phyloP scores from a whole-genome alignment of 2,113 vertebrate species.

The Urocynchramus pylzowi region DNA sequence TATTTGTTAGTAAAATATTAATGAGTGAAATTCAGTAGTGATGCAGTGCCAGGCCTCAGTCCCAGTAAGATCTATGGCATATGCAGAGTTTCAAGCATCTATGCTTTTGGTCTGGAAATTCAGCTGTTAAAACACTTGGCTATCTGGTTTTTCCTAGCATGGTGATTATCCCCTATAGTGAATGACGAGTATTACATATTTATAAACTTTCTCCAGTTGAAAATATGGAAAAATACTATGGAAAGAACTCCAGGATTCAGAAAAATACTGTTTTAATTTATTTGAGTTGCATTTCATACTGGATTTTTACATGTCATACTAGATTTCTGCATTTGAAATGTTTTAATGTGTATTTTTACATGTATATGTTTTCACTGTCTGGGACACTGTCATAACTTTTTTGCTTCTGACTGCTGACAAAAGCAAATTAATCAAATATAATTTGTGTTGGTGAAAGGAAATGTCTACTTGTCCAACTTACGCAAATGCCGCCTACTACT shows the following conservation, averaged over 20 bases:
- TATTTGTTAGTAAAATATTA: conserved; percentile 16
- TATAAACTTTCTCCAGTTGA: background rate
- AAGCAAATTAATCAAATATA: background rate
- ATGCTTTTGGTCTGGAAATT: background rate
- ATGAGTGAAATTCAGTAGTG: background rate
- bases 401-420: background rate
- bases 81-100: background rate
- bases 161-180: background rate
- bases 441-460: background rate
- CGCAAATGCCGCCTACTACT: background rate
- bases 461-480: background rate
- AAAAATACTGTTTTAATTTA: background rate
- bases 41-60: background rate
- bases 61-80: background rate
- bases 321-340: background rate
- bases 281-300: background rate
- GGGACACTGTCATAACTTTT: background rate
- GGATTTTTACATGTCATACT: background rate
- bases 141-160: background rate
- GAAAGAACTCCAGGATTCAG: background rate
- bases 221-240: background rate
- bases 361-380: background rate
- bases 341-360: background rate
- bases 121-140: background rate
- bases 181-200: background rate